phyloP scores from a whole-genome alignment of 1,140 invertebrate species.

The Rhopalosiphum padi region DNA sequence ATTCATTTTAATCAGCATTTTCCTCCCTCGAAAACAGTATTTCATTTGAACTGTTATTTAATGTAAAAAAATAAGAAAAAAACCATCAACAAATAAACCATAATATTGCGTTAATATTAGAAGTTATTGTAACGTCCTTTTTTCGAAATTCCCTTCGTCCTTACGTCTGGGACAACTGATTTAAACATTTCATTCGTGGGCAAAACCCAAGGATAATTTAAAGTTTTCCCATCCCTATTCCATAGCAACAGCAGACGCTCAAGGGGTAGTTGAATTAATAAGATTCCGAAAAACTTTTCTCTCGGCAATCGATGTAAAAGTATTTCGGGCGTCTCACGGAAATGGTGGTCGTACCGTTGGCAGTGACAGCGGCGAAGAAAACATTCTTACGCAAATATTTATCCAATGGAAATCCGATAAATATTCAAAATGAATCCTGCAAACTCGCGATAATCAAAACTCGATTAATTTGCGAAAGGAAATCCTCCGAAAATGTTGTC shows the following conservation, averaged over 20 bases:
- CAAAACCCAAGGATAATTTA: constrained; percentile 42
- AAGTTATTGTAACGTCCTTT: constrained; percentile 47
- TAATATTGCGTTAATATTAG: constrained; percentile 44
- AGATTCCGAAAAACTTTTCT: constrained; percentile 54
- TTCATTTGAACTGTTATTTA: constrained; percentile 46
- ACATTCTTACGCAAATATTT: constrained; percentile 55
- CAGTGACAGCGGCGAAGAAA: not conserved
- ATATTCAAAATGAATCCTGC: constrained; percentile 41
- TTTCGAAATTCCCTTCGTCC: not conserved
- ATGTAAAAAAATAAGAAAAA: constrained; percentile 19
- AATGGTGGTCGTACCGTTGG: not conserved
- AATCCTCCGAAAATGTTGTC: not conserved
- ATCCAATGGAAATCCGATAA: constrained; percentile 52
- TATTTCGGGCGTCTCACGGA: not conserved
- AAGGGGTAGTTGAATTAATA: constrained; percentile 54
- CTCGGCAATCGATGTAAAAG: constrained; percentile 42
- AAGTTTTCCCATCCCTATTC: constrained; percentile 12
- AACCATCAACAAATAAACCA: constrained; percentile 47
- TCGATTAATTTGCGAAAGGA: constrained; percentile 48
- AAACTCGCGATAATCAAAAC: constrained; percentile 50
- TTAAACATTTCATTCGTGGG: constrained; percentile 48
- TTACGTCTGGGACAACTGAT: constrained; percentile 38
- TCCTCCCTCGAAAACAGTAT: constrained; percentile 28
- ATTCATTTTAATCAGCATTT: constrained; percentile 47
- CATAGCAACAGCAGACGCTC: not conserved